Percentiles rank a stretch among this genome's conserved stretches.
These are phyloP conservation scores for Gila robusta DNA, from an alignment of 2,797 vertebrate species.

Conservation along the genomic window DNA sequence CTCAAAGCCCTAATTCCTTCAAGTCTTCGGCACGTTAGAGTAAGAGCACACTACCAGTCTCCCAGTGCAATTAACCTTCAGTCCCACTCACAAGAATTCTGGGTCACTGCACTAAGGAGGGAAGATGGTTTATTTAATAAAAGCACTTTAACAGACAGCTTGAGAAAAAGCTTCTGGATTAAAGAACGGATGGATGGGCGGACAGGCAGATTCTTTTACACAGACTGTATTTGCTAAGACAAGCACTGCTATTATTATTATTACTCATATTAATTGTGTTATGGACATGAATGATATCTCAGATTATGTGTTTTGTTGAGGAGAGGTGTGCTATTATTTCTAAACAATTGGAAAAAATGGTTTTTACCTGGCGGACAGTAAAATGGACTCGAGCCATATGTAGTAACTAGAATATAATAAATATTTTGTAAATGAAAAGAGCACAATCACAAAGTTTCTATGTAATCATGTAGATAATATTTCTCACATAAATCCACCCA, in stretches of 20 bases:
- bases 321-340: neutral
- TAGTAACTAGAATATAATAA: neutral
- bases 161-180: constrained; percentile 31
- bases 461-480: neutral
- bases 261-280: neutral
- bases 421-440: neutral
- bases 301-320: neutral
- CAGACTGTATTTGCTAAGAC: neutral
- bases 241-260: neutral
- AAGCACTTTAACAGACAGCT: constrained; percentile 50
- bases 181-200: constrained; percentile 4
- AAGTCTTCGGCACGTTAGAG: constrained; percentile 41
- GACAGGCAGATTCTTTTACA: neutral
- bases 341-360: neutral
- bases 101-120: constrained; percentile 44
- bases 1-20: constrained; percentile 53
- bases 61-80: constrained; percentile 63
- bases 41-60: constrained; percentile 50
- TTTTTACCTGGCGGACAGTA: neutral
- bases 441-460: neutral
- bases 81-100: constrained; percentile 43
- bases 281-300: neutral
- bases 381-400: neutral
- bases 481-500: neutral
- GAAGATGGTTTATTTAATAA: constrained; percentile 55